Evolutionary conservation across 2,797 vertebrate genomes (phyloP).

Genomic region (Serranus cabrilla): DNA sequence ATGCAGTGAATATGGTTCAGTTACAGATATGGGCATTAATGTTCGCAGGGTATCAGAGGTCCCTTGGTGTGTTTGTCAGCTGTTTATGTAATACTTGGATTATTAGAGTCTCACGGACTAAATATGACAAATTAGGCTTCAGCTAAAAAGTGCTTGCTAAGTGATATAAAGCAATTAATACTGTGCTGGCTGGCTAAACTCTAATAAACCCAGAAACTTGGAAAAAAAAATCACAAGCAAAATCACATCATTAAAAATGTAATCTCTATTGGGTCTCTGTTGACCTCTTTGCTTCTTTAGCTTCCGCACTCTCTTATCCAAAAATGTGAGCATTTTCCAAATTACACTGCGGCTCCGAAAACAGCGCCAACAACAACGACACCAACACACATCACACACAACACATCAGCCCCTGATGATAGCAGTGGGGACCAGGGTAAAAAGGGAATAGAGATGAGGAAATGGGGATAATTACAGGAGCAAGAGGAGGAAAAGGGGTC

Average conservation of each 20-base stretch:
- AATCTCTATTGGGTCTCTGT: constrained; percentile 13
- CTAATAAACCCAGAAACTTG: constrained; percentile 38
- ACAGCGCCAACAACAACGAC: not conserved
- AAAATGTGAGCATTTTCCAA: not conserved
- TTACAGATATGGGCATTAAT: constrained; percentile 1
- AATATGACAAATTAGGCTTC: constrained; percentile 50
- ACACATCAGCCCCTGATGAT: not conserved
- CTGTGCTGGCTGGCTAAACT: constrained; percentile 19
- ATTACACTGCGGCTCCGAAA: not conserved
- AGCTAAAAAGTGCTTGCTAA: constrained; percentile 34
- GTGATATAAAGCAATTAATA: constrained; percentile 25
- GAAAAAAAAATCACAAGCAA: constrained; percentile 3
- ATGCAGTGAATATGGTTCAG: constrained; percentile 9
- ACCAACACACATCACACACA: not conserved
- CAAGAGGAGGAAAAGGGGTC: constrained; percentile 16
- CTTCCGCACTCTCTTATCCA: not conserved
- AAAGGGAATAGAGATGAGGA: not conserved
- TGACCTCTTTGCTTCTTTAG: constrained; percentile 20
- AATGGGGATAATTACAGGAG: constrained; percentile 38
- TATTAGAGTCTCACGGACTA: constrained; percentile 22
- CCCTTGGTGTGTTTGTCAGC: constrained; percentile 25
- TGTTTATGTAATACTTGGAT: constrained; percentile 34
- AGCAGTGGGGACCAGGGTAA: not conserved
- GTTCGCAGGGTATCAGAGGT: not conserved
- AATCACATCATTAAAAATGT: constrained; percentile 40